These are phyloP conservation scores for Spodoptera frugiperda DNA, from an alignment of 1,140 invertebrate genomes.

Conservation along the genomic window DNA sequence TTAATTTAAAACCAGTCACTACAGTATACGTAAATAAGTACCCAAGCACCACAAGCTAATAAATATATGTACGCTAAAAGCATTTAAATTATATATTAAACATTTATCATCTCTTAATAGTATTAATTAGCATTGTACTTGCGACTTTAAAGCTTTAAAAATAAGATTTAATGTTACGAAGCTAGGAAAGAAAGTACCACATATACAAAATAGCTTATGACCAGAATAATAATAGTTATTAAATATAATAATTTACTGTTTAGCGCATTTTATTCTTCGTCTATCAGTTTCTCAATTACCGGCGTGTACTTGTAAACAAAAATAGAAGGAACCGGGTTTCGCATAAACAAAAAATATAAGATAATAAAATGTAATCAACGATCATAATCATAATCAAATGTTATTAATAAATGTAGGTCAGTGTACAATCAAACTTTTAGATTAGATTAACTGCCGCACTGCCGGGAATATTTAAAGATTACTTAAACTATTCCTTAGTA, in stretches of 20 bases:
- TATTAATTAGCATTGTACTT: conserved; percentile 75
- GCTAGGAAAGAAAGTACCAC: conserved; percentile 50
- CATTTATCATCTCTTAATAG: conserved; percentile 59
- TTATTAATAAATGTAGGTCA: no score
- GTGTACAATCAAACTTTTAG: no score
- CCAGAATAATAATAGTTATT: conserved; percentile 46
- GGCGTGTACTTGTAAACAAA: neutral
- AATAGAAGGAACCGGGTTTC: neutral
- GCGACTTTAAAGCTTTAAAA: conserved; percentile 80
- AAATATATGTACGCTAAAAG: conserved; percentile 75
- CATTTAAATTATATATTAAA: conserved; percentile 72
- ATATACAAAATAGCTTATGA: conserved; percentile 53
- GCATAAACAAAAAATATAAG: neutral
- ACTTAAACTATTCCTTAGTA: no score
- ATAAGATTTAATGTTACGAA: conserved; percentile 60
- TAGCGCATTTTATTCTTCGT: neutral
- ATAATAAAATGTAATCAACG: no score
- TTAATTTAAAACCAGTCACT: conserved; percentile 65
- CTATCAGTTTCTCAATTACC: no score
- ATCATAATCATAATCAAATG: no score
- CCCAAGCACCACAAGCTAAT: conserved; percentile 81
- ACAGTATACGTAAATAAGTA: conserved; percentile 71
- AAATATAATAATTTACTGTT: neutral
- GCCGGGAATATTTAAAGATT: no score
- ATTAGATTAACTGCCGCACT: no score